Conservation (phyloP, 2,888 invertebrate species). For the Rhagophthalmus giganteus region DNA sequence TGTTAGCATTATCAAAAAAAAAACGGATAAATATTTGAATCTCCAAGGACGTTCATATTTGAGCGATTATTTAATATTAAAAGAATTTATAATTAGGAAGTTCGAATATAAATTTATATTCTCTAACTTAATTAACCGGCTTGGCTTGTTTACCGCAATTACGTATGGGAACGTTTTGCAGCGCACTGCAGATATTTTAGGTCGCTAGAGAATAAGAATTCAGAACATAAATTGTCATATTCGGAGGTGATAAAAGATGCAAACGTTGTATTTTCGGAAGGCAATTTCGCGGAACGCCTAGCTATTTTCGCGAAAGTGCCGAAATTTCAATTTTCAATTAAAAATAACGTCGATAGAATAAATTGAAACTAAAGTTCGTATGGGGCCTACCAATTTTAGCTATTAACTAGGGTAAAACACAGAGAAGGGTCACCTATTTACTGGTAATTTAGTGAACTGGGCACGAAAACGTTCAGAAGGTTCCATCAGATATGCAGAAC, state of each 20-base stretch:
- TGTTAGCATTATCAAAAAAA: too few relatives aligned
- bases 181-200: neutral
- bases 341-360: neutral
- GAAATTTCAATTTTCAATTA: neutral
- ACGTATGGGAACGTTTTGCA: neutral
- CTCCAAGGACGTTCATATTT: too few relatives aligned
- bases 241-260: neutral
- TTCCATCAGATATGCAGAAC: conserved; percentile 11
- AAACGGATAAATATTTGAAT: too few relatives aligned
- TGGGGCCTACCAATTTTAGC: conserved; percentile 2
- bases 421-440: conserved; percentile 1
- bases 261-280: too few relatives aligned
- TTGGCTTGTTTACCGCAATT: too few relatives aligned
- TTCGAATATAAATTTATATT: too few relatives aligned
- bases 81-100: too few relatives aligned
- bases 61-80: too few relatives aligned
- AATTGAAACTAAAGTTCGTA: neutral
- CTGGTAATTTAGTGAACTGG: conserved; percentile 2
- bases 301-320: too few relatives aligned
- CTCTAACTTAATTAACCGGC: too few relatives aligned
- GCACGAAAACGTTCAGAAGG: conserved; percentile 11
- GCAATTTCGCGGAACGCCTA: too few relatives aligned
- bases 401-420: neutral
- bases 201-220: neutral
- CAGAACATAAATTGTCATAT: neutral